A percentile compares a stretch with the other conserved stretches of the same genome.
These are phyloP conservation scores for Sminthurides aquaticus DNA, from an alignment of 2,888 invertebrate species.

Conservation along the genomic window DNA sequence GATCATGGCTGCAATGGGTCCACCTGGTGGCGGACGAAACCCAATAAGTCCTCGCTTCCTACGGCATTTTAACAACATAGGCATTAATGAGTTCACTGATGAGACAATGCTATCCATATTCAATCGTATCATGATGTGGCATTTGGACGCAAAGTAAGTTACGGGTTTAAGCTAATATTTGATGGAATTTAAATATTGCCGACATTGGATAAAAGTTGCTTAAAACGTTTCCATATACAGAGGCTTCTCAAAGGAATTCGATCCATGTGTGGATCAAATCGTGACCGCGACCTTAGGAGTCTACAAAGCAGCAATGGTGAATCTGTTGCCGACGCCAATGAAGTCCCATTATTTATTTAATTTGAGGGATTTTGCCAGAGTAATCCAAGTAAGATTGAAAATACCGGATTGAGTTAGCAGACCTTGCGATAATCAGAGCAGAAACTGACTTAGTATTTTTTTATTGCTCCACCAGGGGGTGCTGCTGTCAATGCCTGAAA, in stretches of 20 bases:
- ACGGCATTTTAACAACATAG: conserved; percentile 77
- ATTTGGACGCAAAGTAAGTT: conserved; percentile 75
- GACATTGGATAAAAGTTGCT: too few species aligned
- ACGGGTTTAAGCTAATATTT: too few species aligned
- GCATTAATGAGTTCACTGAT: conserved; percentile 77
- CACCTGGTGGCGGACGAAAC: conserved; percentile 81
- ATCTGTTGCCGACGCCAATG: conserved; percentile 80
- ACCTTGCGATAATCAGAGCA: background rate
- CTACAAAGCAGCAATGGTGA: conserved; percentile 72
- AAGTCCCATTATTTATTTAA: conserved; percentile 78
- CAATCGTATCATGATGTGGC: conserved; percentile 85
- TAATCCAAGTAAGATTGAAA: conserved; percentile 60
- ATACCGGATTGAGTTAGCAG: background rate
- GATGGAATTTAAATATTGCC: too few species aligned
- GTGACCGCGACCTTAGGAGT: conserved; percentile 78
- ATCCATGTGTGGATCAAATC: conserved; percentile 82
- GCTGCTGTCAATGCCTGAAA: conserved; percentile 82
- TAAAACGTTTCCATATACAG: conserved; percentile 53
- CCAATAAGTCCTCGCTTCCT: conserved; percentile 76
- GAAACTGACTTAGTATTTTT: too few species aligned
- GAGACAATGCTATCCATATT: conserved; percentile 84
- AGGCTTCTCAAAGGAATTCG: conserved; percentile 89
- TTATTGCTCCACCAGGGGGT: too few species aligned
- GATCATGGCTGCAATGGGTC: conserved; percentile 76
- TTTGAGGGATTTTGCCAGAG: conserved; percentile 84